A percentile compares a stretch with the other conserved stretches of the same genome.
phyloP scores from a whole-genome alignment of 2,113 vertebrate genomes.

The Uria aalge region DNA sequence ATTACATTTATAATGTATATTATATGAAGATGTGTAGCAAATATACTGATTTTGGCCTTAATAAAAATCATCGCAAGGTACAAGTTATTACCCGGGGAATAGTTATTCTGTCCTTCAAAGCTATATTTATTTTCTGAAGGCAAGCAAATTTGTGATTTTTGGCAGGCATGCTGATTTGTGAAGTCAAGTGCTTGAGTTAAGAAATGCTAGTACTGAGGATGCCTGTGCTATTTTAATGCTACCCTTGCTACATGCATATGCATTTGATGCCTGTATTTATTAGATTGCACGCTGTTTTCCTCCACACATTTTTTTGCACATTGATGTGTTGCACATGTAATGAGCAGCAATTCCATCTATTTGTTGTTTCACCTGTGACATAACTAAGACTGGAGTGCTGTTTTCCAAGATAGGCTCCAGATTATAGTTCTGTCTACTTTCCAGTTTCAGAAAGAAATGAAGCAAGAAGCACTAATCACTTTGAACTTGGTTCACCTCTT shows the following conservation, averaged over 20 bases:
- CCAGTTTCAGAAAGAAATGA: neutral
- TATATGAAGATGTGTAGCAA: neutral
- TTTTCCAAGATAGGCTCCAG: neutral
- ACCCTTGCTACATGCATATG: neutral
- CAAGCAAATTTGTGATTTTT: neutral
- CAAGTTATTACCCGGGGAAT: neutral
- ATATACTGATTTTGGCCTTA: neutral
- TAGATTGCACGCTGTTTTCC: accelerated
- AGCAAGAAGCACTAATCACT: neutral
- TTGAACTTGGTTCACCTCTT: neutral
- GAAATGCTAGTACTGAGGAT: neutral
- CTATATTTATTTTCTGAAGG: neutral
- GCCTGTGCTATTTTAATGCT: neutral
- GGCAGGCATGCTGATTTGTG: neutral
- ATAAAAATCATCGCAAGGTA: neutral
- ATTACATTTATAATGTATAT: neutral
- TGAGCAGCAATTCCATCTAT: neutral
- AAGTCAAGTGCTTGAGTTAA: neutral
- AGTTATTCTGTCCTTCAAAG: neutral
- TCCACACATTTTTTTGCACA: neutral
- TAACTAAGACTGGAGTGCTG: neutral
- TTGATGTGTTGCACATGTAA: neutral
- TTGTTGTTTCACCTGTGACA: neutral
- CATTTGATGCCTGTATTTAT: neutral
- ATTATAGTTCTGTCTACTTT: neutral